phyloP scores from a whole-genome alignment of 2,113 vertebrate species.

The Notiomystis cincta region DNA sequence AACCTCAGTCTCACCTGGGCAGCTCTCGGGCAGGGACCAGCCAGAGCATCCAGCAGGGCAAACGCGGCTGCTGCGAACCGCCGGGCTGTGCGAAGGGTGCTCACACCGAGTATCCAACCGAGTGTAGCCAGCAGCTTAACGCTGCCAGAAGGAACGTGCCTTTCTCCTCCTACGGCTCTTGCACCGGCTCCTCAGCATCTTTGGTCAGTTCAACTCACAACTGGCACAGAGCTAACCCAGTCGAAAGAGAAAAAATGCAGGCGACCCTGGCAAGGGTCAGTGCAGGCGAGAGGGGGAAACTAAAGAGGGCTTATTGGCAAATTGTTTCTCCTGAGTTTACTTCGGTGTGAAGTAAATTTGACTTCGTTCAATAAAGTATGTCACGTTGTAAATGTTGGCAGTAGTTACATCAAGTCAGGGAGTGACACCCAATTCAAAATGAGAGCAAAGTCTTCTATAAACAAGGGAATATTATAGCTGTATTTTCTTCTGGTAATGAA shows the following conservation, averaged over 20 bases:
- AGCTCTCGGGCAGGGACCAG: not conserved
- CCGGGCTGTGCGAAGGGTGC: fast-evolving
- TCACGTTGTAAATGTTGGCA: not conserved
- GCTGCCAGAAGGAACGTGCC: fast-evolving
- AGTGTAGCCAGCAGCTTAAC: not conserved
- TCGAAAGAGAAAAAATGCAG: not conserved
- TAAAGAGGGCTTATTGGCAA: not conserved
- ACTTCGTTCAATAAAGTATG: not conserved
- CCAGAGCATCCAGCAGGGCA: not conserved
- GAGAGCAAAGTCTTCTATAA: not conserved
- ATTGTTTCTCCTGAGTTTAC: not conserved
- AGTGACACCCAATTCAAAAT: not conserved
- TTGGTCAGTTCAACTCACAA: not conserved
- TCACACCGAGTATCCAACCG: fast-evolving
- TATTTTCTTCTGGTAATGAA: not conserved
- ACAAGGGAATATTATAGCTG: not conserved
- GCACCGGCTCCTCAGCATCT: not conserved
- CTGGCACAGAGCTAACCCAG: fast-evolving
- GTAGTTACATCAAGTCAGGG: not conserved
- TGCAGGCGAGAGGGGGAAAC: not conserved
- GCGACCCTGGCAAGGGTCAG: not conserved
- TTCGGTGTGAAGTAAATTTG: not conserved
- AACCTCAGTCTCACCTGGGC: too few relatives aligned
- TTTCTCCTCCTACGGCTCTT: not conserved
- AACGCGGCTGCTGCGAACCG: fast-evolving